Evolutionary conservation across 1,140 invertebrate genomes (phyloP).

Genomic region (Octopus sinensis): DNA sequence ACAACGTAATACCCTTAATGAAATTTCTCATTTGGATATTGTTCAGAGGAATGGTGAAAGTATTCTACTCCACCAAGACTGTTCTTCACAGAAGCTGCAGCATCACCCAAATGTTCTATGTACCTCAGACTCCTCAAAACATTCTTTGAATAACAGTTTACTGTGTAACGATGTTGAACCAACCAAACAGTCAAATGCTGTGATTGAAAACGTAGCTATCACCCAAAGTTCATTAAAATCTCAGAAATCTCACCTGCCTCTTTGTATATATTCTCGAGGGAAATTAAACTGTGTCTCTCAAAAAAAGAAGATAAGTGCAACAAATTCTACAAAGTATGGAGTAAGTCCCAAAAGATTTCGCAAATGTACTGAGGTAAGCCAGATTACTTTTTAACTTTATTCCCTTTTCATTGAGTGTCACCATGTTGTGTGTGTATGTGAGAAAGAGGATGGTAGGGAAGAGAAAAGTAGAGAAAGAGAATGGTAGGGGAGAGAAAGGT

Average conservation of each 20-base stretch:
- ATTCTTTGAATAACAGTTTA: background rate
- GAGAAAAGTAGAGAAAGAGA: background rate
- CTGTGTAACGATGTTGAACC: background rate
- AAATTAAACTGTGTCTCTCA: conserved; percentile 14
- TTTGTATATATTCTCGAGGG: conserved; percentile 21
- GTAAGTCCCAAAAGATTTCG: background rate
- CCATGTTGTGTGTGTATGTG: background rate
- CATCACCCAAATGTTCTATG: background rate
- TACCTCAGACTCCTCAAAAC: too few species aligned
- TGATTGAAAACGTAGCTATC: background rate
- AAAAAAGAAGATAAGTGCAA: background rate
- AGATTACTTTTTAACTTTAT: background rate
- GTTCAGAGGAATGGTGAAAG: background rate
- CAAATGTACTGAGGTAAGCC: conserved; percentile 7
- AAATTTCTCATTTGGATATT: background rate
- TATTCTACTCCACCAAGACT: background rate
- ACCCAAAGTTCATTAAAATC: background rate
- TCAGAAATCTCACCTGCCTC: conserved; percentile 38
- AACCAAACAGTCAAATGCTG: background rate
- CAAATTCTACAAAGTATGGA: background rate
- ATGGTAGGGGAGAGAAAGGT: background rate
- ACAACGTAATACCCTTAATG: background rate
- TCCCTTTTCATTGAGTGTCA: background rate
- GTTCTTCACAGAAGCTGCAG: background rate
- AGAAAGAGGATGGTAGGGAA: background rate